These are phyloP conservation scores for Rhinogobio ventralis DNA, from an alignment of 2,797 vertebrate genomes.

Conservation along the genomic window DNA sequence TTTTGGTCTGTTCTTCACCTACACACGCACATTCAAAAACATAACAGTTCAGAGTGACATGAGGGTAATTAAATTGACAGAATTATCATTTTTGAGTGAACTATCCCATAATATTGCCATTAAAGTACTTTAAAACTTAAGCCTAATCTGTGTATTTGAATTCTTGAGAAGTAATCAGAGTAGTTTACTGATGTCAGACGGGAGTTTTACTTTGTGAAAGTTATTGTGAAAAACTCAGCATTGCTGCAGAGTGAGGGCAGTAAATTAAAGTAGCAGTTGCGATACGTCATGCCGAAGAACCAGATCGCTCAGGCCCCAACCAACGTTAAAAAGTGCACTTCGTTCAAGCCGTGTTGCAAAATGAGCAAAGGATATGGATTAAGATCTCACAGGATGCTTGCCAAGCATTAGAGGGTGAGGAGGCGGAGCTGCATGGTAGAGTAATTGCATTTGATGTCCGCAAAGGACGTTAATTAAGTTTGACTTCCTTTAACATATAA, in stretches of 20 bases:
- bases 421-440: slow-evolving; percentile 20
- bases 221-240: slow-evolving; percentile 25
- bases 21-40: not conserved
- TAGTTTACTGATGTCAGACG: slow-evolving; percentile 25
- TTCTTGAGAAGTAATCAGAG: not conserved
- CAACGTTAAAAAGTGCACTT: slow-evolving; percentile 1
- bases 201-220: slow-evolving; percentile 36
- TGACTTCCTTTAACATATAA: slow-evolving; percentile 51
- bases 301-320: slow-evolving; percentile 9
- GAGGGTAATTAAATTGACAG: not conserved
- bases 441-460: slow-evolving; percentile 49
- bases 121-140: not conserved
- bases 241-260: slow-evolving; percentile 3
- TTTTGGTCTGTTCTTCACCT: not conserved
- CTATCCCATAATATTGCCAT: not conserved
- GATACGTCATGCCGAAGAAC: not conserved
- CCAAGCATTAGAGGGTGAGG: slow-evolving; percentile 42
- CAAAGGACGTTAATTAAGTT: slow-evolving; percentile 47
- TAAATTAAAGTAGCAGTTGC: slow-evolving; percentile 33
- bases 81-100: not conserved
- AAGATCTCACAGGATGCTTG: slow-evolving; percentile 52
- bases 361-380: slow-evolving; percentile 50
- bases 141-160: not conserved
- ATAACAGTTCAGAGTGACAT: not conserved
- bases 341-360: slow-evolving; percentile 15